Base-by-base conservation (phyloP, 2,797 vertebrate genomes). In the Myripristis murdjan region DNA sequence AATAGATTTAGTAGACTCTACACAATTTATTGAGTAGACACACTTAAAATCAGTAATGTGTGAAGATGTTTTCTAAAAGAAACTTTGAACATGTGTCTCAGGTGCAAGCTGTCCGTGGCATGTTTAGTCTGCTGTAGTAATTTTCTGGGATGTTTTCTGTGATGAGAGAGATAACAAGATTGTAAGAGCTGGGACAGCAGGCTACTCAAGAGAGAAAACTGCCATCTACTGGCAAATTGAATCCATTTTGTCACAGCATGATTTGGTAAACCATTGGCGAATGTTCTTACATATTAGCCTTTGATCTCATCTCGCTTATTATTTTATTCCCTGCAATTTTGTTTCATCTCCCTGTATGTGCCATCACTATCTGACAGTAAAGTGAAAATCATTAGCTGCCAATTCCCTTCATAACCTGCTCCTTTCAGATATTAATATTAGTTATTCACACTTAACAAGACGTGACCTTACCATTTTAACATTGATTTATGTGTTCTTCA, bases 191-290 rank as follows among this genome's bases (percentile, higher is more conserved):
- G 53, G 77, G 81, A 81, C 60, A 46, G 44, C 58, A 44, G 64
- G 62, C 53, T 24, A 60, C 75, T 77, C 59, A 81, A 89, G 84
- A 82, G 86, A 79, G 77, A 82, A 87, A 92, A 87, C 76, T 77
- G 70, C 86, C 86, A 87, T 88, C 86, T 90, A 87, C 83, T 84
- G 84, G 86, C 37, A 56, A 57, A 51, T 64, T 5, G 39, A 24
- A 20, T 59, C 24, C 31, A 37, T 31, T 43, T 41, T 37, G 61
- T 67, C 76, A 70, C 64, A 56, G 52, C 35, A 55, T 56, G 16
- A 28, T 69, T 44, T 65, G 53, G 44, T 55, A 61, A 77, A 67
- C 44, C 43, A 62, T 68, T 63, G 63, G 56, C 59, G 63, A 44
- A 23, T 49, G 1, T 16, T 63, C 8, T 22, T 46, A 63, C 63